Evolutionary conservation across 2,797 vertebrate genomes (phyloP).

Genomic region (Brotogeris chrysoptera): DNA sequence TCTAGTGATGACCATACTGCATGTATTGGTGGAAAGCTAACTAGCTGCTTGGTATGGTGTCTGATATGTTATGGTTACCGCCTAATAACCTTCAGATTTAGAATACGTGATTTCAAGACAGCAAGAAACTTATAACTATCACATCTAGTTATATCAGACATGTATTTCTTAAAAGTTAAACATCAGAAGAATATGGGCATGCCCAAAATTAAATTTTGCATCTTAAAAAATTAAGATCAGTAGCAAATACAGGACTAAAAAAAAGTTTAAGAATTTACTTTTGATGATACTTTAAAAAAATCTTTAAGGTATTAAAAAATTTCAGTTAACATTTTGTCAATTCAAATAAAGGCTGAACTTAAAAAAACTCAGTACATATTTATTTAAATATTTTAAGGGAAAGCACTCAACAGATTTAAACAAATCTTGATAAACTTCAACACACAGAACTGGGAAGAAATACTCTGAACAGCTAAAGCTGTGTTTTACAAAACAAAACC

Average conservation of each 20-base stretch:
- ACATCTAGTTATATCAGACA: background rate
- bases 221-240: background rate
- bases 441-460: background rate
- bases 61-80: background rate
- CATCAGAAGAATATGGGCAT: background rate
- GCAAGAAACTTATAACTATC: background rate
- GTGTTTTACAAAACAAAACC: background rate
- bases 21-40: background rate
- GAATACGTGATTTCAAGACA: background rate
- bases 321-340: background rate
- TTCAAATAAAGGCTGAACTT: background rate
- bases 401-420: background rate
- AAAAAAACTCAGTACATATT: background rate
- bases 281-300: background rate
- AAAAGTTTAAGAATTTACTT: background rate
- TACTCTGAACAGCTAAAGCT: background rate
- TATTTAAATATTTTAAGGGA: background rate
- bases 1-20: background rate
- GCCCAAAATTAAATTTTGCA: background rate
- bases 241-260: background rate
- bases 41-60: background rate
- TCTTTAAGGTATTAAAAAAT: background rate
- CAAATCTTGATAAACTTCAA: background rate
- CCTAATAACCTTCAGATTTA: background rate
- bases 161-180: background rate